Conservation (phyloP, 30 jellyfish, hydroid and myxozoan species). For the Aurelia coerulea region DNA sequence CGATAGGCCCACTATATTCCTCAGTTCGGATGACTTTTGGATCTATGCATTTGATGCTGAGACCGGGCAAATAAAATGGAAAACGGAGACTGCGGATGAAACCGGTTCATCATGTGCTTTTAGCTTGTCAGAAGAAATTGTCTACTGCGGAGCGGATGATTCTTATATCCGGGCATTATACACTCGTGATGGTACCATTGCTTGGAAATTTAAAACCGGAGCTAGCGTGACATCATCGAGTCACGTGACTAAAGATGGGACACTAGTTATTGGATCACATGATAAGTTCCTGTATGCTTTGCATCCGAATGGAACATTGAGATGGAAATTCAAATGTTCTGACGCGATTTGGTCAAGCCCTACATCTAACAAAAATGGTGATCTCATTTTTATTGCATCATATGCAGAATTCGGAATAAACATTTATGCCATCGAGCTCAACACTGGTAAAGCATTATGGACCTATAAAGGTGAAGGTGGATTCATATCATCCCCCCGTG, state of each 20-base stretch:
- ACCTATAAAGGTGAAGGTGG: slow-evolving; percentile 64
- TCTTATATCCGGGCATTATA: slow-evolving; percentile 73
- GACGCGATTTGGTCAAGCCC: slow-evolving; percentile 85
- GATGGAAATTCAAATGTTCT: slow-evolving; percentile 60
- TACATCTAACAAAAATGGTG: slow-evolving; percentile 39
- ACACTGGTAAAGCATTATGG: slow-evolving; percentile 77
- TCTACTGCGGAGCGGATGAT: slow-evolving; percentile 95
- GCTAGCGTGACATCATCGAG: slow-evolving; percentile 80
- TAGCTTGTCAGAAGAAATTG: slow-evolving; percentile 41
- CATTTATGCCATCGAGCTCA: slow-evolving; percentile 60
- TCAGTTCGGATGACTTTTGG: slow-evolving; percentile 87
- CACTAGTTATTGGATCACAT: slow-evolving; percentile 80
- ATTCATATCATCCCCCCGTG: slow-evolving; percentile 72
- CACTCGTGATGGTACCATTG: slow-evolving; percentile 64
- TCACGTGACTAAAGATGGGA: slow-evolving; percentile 69
- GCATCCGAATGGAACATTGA: slow-evolving; percentile 74
- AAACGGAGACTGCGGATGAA: slow-evolving; percentile 83
- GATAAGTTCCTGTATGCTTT: slow-evolving; percentile 71
- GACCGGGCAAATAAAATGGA: slow-evolving; percentile 79
- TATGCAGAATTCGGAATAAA: slow-evolving; percentile 47
- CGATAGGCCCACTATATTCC: slow-evolving; percentile 64
- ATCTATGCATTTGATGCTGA: slow-evolving; percentile 85
- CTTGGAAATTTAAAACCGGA: slow-evolving; percentile 73
- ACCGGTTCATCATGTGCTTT: slow-evolving; percentile 92
- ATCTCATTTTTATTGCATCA: slow-evolving; percentile 55